Evolutionary conservation across 2,888 invertebrate species (phyloP), one percentile per base, ranked within the genome.

Genomic region (Tuta absoluta): DNA sequence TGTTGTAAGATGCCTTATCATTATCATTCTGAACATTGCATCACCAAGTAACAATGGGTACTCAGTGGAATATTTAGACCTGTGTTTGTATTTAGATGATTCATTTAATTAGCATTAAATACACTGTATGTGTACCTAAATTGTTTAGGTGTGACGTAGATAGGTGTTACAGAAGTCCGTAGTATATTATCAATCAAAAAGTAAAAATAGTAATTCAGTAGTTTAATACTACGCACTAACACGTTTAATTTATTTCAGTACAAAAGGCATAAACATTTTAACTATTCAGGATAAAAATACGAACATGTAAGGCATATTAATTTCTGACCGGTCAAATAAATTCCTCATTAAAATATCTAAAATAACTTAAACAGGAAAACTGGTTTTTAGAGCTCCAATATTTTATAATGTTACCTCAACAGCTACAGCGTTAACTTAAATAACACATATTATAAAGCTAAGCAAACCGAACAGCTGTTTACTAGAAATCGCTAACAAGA

Each of bases 391-490:
- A 45, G 45, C 17, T 17, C n/a, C 45, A 45, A n/a, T 8, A 45
- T 45, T 45, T 45, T 17, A 45, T 45, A 45, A 45, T 7, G 4
- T 45, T n/a, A 45, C 7, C 45, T 45, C 45, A n/a, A 17, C 4
- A 45, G 4, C 1, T n/a, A 45, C 8, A 17, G 1, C 45, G 45
- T n/a, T 3, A 17, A 45, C n/a, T 45, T 17, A n/a, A n/a, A 45
- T 45, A 45, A 45, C 17, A 45, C n/a, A 45, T 45, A 21, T 0
- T 23, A 53, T 23, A 10, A 23, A 23, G 14, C 14, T 14, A 17
- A 33, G 33, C 10, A 33, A 56, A 28, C n/a, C 28, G 28, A 58
- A 58, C 58, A 58, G 58, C 58, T 58, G 58, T 58, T 58, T 58
- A 38, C 58, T 23, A 38, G 19, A 38, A 38, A 37, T 19, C 21